phyloP scores from a whole-genome alignment of 2,797 vertebrate species.

The Natrix natrix region DNA sequence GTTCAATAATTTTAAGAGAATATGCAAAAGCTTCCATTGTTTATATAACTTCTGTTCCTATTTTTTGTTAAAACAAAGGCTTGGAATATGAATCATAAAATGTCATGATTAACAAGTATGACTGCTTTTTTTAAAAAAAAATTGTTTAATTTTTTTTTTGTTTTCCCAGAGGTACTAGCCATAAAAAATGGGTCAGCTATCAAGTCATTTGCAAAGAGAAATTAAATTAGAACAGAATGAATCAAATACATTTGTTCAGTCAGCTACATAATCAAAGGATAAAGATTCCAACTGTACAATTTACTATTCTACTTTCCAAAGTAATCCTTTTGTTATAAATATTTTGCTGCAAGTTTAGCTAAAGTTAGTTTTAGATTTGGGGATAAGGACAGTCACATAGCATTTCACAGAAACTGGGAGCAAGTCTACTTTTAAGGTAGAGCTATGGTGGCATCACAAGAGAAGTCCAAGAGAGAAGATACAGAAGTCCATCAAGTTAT shows the following conservation, averaged over 20 bases:
- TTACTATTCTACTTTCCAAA: conserved; percentile 42
- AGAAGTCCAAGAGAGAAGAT: neutral
- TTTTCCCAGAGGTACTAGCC: conserved; percentile 54
- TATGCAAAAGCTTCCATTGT: conserved; percentile 32
- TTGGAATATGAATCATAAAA: conserved; percentile 41
- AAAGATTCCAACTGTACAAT: conserved; percentile 51
- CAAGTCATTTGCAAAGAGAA: conserved; percentile 41
- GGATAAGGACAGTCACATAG: conserved; percentile 26
- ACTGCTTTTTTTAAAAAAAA: neutral
- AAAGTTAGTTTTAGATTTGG: conserved; percentile 34
- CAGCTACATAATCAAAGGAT: conserved; percentile 55
- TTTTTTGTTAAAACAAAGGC: conserved; percentile 32
- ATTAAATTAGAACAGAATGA: conserved; percentile 55
- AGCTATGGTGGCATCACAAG: neutral
- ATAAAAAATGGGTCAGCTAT: conserved; percentile 52
- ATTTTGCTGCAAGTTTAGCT: conserved; percentile 47
- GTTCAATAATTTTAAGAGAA: conserved; percentile 45
- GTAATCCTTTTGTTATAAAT: conserved; percentile 42
- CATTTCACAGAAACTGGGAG: neutral
- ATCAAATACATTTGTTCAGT: conserved; percentile 55
- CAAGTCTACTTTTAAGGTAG: conserved; percentile 1
- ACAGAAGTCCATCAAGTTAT: neutral
- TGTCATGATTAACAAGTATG: conserved; percentile 48
- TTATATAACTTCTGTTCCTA: conserved; percentile 44
- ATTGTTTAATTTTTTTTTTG: conserved; percentile 40